Percentiles rank a stretch among this genome's conserved stretches.
These are phyloP conservation scores for Bos taurus DNA, from an alignment of 2,113 vertebrate species.

Conservation along the genomic window DNA sequence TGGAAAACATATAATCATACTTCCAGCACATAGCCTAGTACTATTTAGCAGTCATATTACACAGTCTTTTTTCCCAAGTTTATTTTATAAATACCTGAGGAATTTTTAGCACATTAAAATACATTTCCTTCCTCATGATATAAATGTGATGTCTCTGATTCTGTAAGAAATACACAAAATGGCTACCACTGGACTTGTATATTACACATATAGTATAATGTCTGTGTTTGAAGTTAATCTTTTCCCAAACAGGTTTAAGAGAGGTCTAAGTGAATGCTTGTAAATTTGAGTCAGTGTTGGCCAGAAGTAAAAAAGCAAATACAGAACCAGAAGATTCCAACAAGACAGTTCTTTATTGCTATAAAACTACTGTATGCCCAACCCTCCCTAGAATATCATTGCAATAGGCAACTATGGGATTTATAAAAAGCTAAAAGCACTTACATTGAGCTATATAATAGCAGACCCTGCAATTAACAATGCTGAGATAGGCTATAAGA, in stretches of 20 bases:
- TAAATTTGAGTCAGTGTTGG: conserved; percentile 61
- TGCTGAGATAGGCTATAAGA: neutral
- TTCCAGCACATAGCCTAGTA: neutral
- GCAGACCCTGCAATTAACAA: conserved; percentile 20
- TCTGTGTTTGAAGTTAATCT: conserved; percentile 56
- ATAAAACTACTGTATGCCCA: conserved; percentile 26
- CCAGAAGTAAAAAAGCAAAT: conserved; percentile 57
- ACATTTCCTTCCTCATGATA: neutral
- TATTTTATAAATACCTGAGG: neutral
- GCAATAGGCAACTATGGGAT: neutral
- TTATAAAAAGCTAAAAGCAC: conserved; percentile 49
- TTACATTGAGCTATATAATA: neutral
- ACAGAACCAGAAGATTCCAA: conserved; percentile 51
- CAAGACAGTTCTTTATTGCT: conserved; percentile 52
- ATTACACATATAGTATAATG: neutral
- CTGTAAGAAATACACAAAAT: neutral
- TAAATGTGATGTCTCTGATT: neutral
- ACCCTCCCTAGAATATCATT: conserved; percentile 44
- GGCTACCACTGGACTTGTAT: neutral
- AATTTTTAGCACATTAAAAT: conserved; percentile 3
- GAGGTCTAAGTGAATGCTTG: conserved; percentile 23
- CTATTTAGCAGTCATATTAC: neutral
- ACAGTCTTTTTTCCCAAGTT: neutral
- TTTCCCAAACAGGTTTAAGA: conserved; percentile 52
- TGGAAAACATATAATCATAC: neutral